phyloP scores from a whole-genome alignment of 2,888 invertebrate species.

The Timema cristinae region DNA sequence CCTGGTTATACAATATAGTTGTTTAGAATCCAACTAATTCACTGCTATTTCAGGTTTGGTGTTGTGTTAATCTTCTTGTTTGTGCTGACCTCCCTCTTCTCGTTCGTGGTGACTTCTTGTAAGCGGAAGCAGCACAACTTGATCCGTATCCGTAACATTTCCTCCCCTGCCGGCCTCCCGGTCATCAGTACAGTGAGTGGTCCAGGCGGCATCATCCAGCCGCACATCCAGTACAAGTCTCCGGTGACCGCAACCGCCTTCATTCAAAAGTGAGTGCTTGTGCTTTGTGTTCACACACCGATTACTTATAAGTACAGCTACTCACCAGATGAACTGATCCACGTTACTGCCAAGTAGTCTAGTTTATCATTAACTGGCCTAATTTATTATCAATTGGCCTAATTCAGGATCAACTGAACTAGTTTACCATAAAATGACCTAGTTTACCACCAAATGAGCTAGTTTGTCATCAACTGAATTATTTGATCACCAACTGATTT shows the following conservation, averaged over 20 bases:
- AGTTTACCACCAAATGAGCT: too few relatives aligned
- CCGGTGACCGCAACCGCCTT: slow-evolving; percentile 24
- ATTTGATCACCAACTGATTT: too few relatives aligned
- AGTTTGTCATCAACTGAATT: too few relatives aligned
- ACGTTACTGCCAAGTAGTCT: too few relatives aligned
- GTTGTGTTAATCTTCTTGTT: slow-evolving; percentile 35
- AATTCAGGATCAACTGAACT: too few relatives aligned
- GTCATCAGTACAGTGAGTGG: slow-evolving; percentile 33
- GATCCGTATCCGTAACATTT: slow-evolving; percentile 35
- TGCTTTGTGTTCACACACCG: neutral
- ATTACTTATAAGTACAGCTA: neutral
- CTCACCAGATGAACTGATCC: too few relatives aligned
- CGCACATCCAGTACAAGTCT: slow-evolving; percentile 33
- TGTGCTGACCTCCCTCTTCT: slow-evolving; percentile 35
- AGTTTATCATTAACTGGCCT: too few relatives aligned
- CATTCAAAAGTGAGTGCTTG: slow-evolving; percentile 22
- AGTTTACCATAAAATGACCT: too few relatives aligned
- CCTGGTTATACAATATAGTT: too few relatives aligned
- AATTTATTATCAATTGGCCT: too few relatives aligned
- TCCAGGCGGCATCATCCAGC: slow-evolving; percentile 38
- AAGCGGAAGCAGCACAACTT: slow-evolving; percentile 36
- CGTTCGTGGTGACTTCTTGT: slow-evolving; percentile 34
- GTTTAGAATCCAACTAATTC: too few relatives aligned
- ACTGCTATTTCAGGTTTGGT: slow-evolving; percentile 34
- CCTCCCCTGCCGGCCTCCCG: slow-evolving; percentile 27